Percentiles rank a stretch among this genome's conserved stretches.
These are phyloP conservation scores for Acanthococcus lagerstroemiae DNA, from an alignment of 2,888 invertebrate genomes.

Conservation along the genomic window DNA sequence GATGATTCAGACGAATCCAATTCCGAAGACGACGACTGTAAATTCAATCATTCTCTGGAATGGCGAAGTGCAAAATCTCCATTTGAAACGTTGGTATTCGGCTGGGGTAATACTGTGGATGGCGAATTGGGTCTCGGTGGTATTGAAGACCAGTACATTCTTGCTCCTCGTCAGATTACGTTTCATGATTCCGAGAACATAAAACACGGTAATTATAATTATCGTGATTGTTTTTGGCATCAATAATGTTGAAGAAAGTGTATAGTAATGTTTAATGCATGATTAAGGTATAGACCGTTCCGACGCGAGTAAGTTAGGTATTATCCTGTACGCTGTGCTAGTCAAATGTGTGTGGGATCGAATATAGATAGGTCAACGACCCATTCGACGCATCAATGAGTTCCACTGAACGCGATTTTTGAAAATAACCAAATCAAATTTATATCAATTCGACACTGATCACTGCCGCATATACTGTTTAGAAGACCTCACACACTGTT, in stretches of 20 bases:
- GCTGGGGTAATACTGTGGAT: constrained; percentile 67
- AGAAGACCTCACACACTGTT: no score
- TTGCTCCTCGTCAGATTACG: constrained; percentile 41
- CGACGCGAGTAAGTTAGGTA: no score
- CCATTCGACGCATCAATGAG: no score
- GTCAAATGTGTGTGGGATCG: no score
- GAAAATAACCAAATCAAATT: no score
- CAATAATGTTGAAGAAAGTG: not conserved
- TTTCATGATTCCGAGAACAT: constrained; percentile 37
- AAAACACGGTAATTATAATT: constrained; percentile 42
- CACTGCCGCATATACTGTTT: no score
- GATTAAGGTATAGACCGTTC: no score
- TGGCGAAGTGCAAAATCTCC: constrained; percentile 11
- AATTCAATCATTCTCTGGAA: constrained; percentile 7
- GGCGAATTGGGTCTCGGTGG: constrained; percentile 71
- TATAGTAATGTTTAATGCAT: not conserved
- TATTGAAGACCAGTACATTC: constrained; percentile 58
- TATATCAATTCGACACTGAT: no score
- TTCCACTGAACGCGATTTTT: no score
- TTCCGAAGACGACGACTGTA: not conserved
- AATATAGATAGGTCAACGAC: no score
- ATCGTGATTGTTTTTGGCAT: not conserved
- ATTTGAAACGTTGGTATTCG: constrained; percentile 44
- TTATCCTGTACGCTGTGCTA: no score
- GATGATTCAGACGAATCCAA: not conserved